These are phyloP conservation scores for Natrix natrix DNA, from an alignment of 2,797 vertebrate genomes.

Conservation along the genomic window DNA sequence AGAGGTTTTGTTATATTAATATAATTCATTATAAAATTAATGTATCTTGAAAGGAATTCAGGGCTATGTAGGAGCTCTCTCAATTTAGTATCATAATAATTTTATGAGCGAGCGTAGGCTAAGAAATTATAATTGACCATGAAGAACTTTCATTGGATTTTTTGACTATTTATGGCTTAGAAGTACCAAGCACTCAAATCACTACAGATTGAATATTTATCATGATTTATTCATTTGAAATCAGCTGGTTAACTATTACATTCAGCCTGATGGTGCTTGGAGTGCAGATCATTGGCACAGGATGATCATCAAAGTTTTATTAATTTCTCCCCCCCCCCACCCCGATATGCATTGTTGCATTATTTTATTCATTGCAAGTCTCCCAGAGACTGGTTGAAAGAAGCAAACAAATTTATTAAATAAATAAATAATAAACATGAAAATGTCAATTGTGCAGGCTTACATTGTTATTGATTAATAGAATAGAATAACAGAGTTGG, in stretches of 20 bases:
- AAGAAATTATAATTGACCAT: neutral
- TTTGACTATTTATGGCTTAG: neutral
- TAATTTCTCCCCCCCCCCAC: neutral
- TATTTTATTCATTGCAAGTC: neutral
- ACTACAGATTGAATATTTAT: neutral
- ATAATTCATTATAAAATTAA: neutral
- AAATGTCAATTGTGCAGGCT: neutral
- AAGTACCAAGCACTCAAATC: neutral
- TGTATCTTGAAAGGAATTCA: neutral
- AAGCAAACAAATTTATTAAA: neutral
- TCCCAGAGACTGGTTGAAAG: neutral
- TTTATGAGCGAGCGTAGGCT: neutral
- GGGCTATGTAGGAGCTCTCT: neutral
- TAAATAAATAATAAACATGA: neutral
- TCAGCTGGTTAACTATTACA: neutral
- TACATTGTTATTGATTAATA: neutral
- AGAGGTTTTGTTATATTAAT: conserved; percentile 13
- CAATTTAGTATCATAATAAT: neutral
- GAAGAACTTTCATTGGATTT: neutral
- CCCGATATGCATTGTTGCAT: neutral
- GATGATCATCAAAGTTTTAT: neutral
- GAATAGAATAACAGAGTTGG: no score
- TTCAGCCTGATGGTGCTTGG: neutral
- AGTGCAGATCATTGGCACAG: neutral
- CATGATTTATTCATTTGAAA: neutral